Base-by-base conservation (phyloP, 2,797 vertebrate species). In the Macropus fuliginosus region DNA sequence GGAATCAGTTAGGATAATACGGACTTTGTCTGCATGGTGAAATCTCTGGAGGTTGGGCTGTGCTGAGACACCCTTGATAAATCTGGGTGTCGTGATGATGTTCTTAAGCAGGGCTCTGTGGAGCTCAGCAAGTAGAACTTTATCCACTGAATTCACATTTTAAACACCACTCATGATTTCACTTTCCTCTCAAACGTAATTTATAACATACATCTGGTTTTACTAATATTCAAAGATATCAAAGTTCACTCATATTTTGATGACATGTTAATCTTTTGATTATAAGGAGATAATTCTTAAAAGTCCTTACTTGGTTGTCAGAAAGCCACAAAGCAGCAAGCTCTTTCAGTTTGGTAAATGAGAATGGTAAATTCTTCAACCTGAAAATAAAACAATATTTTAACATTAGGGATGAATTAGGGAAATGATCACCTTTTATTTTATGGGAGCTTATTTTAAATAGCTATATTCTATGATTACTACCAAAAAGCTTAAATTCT, bases 291-390 rank as follows among this genome's bases (percentile, higher is more conserved):
- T 90, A 93, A 96, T n/a, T 50, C 34, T 1, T 46, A 96, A 9
- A 94, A 96, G 40, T 62, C 62, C 31, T 97, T 99, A 99, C 99
- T 99, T 99, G 99, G 99, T 99, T 99, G 99, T 99, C 99, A 98
- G 99, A 99, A 95, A 99, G 99, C 99, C 99, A 99, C 96, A 99
- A 98, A 98, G 99, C 99, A 98, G 99, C 99, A 97, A 99, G 99
- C 97, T 99, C 99, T 98, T 99, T 99, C 97, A 99, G 99, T 98
- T 99, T 99, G 28, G 99, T 99, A 96, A 99, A 99, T 96, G 99
- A 99, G 98, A 99, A 99, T 4, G 99, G 99, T 94, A 99, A 99
- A 98, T 99, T 99, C 99, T 99, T 99, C 98, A 99, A 99, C 96
- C 99, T 99, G 98, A 0, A 97, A 98, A 98, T 3, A 93, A 29